These are phyloP conservation scores for Lamellibrachia luymesi DNA, from an alignment of 1,140 invertebrate genomes.

Conservation along the genomic window DNA sequence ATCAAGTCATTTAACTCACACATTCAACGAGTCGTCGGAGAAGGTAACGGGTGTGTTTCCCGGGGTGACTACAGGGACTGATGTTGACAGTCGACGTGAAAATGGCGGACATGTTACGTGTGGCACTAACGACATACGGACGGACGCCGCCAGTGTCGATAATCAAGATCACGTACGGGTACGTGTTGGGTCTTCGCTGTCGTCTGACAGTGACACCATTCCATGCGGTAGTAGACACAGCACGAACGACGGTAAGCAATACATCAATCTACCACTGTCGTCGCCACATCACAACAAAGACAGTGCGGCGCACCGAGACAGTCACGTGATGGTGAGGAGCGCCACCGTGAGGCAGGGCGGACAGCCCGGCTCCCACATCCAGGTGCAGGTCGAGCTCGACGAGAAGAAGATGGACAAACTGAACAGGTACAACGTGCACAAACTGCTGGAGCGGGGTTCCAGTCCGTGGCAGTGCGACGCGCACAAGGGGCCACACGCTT, in stretches of 20 bases:
- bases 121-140: background rate
- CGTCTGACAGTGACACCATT: background rate
- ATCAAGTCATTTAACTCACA: background rate
- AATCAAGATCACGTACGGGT: background rate
- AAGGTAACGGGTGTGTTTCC: background rate
- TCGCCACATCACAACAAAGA: background rate
- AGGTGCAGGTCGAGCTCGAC: background rate
- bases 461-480: background rate
- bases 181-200: background rate
- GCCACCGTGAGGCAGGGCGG: background rate
- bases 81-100: background rate
- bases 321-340: background rate
- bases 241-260: background rate
- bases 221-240: background rate
- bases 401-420: background rate
- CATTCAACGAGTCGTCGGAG: background rate
- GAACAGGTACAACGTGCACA: background rate
- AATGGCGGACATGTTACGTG: background rate
- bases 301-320: background rate
- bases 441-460: background rate
- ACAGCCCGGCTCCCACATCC: background rate
- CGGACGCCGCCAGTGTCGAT: background rate
- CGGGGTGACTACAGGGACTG: background rate
- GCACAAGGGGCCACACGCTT: conserved; percentile 67
- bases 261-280: background rate